Evolutionary conservation across 2,888 invertebrate species (phyloP).

Genomic region (Hirtodrosophila duncani): DNA sequence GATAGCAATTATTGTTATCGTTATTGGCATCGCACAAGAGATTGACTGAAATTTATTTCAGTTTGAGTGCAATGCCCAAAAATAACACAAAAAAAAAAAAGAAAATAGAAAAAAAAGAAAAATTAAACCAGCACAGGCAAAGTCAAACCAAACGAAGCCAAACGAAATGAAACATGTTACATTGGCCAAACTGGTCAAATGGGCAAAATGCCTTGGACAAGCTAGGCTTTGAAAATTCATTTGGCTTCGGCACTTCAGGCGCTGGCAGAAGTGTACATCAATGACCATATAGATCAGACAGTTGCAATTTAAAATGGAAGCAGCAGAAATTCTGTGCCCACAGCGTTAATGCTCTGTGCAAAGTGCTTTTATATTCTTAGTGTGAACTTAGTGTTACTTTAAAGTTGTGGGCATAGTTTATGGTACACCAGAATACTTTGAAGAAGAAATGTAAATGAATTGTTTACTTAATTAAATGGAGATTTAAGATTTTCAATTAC

Average conservation of each 20-base stretch:
- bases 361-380: no score
- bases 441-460: no score
- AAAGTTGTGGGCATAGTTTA: no score
- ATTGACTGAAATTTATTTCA: slow-evolving; percentile 70
- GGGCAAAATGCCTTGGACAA: no score
- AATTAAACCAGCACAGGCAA: slow-evolving; percentile 9
- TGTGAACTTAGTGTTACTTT: no score
- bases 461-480: no score
- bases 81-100: slow-evolving; percentile 10
- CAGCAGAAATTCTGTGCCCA: no score
- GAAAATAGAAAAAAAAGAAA: slow-evolving; percentile 16
- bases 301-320: slow-evolving; percentile 40
- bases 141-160: slow-evolving; percentile 11
- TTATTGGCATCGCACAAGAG: slow-evolving; percentile 69
- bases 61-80: slow-evolving; percentile 49
- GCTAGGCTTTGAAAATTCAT: slow-evolving; percentile 48
- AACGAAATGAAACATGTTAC: slow-evolving; percentile 22
- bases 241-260: no score
- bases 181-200: slow-evolving; percentile 19
- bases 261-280: no score
- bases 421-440: no score
- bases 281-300: slow-evolving; percentile 32
- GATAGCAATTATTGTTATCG: slow-evolving; percentile 73
- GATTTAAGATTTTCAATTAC: no score
- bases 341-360: no score